phyloP scores from a whole-genome alignment of 2,888 invertebrate species.

The Gari tellinella region DNA sequence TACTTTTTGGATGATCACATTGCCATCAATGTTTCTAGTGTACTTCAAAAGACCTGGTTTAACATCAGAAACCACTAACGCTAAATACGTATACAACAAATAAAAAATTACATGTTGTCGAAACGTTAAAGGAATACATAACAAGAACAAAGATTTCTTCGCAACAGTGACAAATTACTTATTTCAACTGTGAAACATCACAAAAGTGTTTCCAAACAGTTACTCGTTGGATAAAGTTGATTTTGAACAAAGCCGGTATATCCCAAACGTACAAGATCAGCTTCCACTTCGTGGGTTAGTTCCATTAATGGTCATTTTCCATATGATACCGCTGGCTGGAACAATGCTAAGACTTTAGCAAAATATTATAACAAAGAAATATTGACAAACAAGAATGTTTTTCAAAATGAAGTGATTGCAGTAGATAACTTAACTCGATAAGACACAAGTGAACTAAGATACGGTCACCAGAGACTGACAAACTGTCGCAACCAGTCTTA shows the following conservation, averaged over 20 bases:
- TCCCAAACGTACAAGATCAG: not conserved
- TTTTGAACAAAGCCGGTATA: not conserved
- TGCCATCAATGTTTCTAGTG: not conserved
- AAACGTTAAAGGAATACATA: not conserved
- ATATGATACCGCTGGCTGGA: constrained; percentile 1
- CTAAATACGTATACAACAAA: not conserved
- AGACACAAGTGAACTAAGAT: no score
- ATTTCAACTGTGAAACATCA: not conserved
- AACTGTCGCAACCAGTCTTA: not conserved
- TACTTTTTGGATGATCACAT: not conserved
- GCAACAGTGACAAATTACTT: not conserved
- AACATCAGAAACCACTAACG: not conserved
- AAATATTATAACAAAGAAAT: constrained; percentile 3
- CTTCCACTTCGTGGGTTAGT: not conserved
- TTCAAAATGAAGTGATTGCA: no score
- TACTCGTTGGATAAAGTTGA: not conserved
- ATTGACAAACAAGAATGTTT: constrained; percentile 2
- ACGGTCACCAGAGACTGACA: no score
- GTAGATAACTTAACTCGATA: no score
- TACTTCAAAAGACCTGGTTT: not conserved
- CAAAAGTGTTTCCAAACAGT: not conserved
- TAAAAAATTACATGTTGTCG: not conserved
- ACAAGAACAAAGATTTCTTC: not conserved
- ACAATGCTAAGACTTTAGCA: not conserved
- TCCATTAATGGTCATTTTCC: not conserved